Conservation (phyloP, 2,113 vertebrate species). For the Brachyistius frenatus region DNA sequence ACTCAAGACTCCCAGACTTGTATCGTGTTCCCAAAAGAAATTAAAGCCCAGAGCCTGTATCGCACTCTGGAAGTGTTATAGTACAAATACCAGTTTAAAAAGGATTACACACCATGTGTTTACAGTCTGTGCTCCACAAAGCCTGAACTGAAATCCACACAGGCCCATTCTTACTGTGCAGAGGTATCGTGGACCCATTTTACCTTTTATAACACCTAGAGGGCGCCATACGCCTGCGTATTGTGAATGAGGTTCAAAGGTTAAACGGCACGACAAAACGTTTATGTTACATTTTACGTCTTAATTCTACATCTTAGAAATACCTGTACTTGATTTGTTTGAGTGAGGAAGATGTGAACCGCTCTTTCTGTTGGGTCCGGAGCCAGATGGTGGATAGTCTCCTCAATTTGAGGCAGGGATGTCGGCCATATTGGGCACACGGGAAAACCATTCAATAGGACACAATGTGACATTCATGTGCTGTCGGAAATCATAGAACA, state of each 20-base stretch:
- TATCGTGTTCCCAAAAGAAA: no score
- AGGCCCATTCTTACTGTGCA: no score
- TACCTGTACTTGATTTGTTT: background rate
- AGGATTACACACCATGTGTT: no score
- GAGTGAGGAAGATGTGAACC: fast-evolving
- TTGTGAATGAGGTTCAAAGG: conserved; percentile 46
- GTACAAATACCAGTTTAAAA: no score
- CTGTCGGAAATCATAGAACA: conserved; percentile 19
- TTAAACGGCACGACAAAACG: background rate
- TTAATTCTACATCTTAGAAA: background rate
- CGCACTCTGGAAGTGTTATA: no score
- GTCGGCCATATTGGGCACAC: conserved; percentile 78
- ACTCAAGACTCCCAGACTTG: no score
- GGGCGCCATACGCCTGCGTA: conserved; percentile 55
- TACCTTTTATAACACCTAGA: conserved; percentile 5
- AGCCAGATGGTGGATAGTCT: conserved; percentile 12
- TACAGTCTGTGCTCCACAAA: no score
- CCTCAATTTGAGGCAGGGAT: conserved; percentile 11
- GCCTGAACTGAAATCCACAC: no score
- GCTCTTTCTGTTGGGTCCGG: background rate
- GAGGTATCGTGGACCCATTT: no score
- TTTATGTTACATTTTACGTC: background rate
- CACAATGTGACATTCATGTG: conserved; percentile 43
- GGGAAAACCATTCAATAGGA: conserved; percentile 67
- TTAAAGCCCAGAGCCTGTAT: no score